Evolutionary conservation across 2,113 vertebrate genomes (phyloP), one percentile per base, ranked within the genome.

Genomic region (Percopsis transmontana): DNA sequence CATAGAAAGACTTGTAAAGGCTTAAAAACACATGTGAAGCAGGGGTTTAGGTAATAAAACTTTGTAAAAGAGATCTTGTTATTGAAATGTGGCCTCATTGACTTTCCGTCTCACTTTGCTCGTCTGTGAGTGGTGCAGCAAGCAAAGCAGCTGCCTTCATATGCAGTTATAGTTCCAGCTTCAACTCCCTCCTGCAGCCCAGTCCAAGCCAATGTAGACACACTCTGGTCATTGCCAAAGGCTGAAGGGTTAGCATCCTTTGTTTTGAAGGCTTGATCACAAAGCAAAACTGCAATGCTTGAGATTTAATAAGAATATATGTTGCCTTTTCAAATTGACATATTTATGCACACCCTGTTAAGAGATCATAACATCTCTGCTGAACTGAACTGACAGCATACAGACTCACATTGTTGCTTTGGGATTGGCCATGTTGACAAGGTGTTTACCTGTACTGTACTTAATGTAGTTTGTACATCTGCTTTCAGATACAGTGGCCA

Each of bases 361-460:
- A 38, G 45, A 62, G 5, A n/a, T 62, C 20, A 54, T 55, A 40
- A 65, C 33, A 19, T 53, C 9, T 23, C 8, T n/a, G 16, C 53
- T 63, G 41, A 3, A 2, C 27, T 38, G n/a, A 7, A 33, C 8
- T 33, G 8, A 33, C 27, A 33, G 27, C 27, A 33, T 33, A 20
- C 24, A 33, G 16, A 27, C 45, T 55, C 20, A 47, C 21, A 27
- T 68, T 80, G 72, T 62, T 70, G 39, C 64, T 44, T 44, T 81
- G 62, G 3, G 39, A 75, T 69, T 57, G 72, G 85, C 47, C 77
- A 74, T 70, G 75, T 54, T 58, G 27, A 54, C 63, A 64, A 50
- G n/a, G n/a, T n/a, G 55, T 41, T 44, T 57, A 19, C 5, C 24
- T 41, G 53, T 55, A 11, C n/a, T 15, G 42, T n/a, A n/a, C n/a